Percentiles rank a stretch among this genome's conserved stretches.
Conservation (phyloP, 1,140 invertebrate species). For the Drosophila rhopaloa region DNA sequence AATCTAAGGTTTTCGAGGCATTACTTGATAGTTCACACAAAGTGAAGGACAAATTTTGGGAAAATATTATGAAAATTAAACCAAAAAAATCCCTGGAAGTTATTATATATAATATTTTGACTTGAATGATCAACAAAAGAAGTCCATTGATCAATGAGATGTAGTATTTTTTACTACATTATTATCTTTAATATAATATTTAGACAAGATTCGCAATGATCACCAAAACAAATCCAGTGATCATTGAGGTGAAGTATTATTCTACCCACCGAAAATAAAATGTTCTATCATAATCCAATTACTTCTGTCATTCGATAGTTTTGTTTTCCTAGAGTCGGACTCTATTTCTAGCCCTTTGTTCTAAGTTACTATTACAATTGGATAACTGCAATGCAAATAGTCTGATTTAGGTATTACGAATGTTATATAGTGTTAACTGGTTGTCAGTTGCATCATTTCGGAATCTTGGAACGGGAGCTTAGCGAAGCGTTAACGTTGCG, state of each 20-base stretch:
- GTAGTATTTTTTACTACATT: too few relatives aligned
- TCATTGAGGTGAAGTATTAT: too few relatives aligned
- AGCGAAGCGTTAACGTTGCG: conserved; percentile 30
- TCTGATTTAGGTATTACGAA: conserved; percentile 4
- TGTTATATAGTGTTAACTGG: conserved; percentile 1
- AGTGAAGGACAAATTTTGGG: not conserved
- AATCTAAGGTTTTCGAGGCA: not conserved
- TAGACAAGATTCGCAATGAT: too few relatives aligned
- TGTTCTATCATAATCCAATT: not conserved
- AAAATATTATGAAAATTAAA: too few relatives aligned
- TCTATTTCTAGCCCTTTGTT: conserved; percentile 2
- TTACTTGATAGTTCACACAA: not conserved
- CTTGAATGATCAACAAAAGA: too few relatives aligned
- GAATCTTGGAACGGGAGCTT: conserved; percentile 16
- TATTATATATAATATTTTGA: not conserved
- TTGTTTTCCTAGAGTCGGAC: not conserved
- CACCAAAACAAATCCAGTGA: too few relatives aligned
- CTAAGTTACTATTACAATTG: conserved; percentile 1
- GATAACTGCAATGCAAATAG: conserved; percentile 3
- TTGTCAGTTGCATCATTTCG: conserved; percentile 20
- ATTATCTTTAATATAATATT: too few relatives aligned
- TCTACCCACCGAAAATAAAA: not conserved
- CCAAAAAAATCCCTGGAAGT: too few relatives aligned
- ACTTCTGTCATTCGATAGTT: not conserved
- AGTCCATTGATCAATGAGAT: too few relatives aligned